Base-by-base conservation (phyloP, 1,140 invertebrate species). In the Listronotus oregonensis region DNA sequence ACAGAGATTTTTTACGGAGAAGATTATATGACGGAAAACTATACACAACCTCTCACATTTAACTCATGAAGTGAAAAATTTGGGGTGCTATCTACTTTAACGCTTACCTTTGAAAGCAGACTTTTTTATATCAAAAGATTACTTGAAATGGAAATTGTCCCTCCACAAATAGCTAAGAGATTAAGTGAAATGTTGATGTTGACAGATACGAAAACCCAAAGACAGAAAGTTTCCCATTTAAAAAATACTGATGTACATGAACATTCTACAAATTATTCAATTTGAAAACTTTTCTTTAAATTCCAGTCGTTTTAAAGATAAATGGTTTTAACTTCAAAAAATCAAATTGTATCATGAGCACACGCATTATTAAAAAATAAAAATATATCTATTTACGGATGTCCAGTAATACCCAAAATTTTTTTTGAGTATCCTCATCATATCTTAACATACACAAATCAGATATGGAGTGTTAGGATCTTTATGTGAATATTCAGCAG, bases 101-200 rank as follows among this genome's bases (percentile, higher is more conserved):
- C 44, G 61, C 72, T 12, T 74, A 71, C 47, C 0, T 75, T 75
- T 60, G 71, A 75, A 55, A 73, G 66, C 62, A 50, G 62, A 34
- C 47, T 75, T 3, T 54, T 57, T 21, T 31, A 40, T 14, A 65
- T 75, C 8, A 75, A 73, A 67, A 43, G 55, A 44, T 52, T 71
- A 14, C 0, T 73, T 6, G 67, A 54, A 14, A 27, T 9, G 66
- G 70, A 9, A 70, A 66, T n/a, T 66, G 58, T 5, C 65, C 73
- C 17, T 31, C 6, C 39, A 6, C 71, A 75, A 69, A 39, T 70
- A 27, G 43, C 64, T n/a, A 70, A 59, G 27, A 46, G 70, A 46
- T 15, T 73, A 6, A 15, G 10, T 42, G 70, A 73, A 51, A 51
- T 11, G 21, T 5, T 27, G 21, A 27, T 12, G 58, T 10, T 6